Base-by-base conservation (phyloP, 2,113 vertebrate species). In the Trochalopteron elliotii region DNA sequence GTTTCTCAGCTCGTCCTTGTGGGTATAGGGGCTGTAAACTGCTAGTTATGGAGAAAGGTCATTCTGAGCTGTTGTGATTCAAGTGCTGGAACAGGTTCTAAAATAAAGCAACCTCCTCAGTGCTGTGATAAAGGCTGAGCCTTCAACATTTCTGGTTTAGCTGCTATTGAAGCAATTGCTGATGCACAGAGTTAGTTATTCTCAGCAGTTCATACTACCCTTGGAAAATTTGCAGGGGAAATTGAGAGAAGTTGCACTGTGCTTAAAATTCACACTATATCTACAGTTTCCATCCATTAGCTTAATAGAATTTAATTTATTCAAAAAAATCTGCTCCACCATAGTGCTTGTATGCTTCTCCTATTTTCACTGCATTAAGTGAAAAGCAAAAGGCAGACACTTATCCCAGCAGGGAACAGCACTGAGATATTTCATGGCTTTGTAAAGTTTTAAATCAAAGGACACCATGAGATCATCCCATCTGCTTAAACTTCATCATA, bases 401-500 rank as follows among this genome's bases (percentile, higher is more conserved):
- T 55, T 75, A 60, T 18, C 49, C 19, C 57, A 95, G 42, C 40
- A 91, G 70, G 61, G 35, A 94, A 87, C 2, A 84, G 35, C 74
- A 78, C 44, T 24, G 40, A 75, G 42, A 23, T 87, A 94, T 64
- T 91, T 87, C 82, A 78, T 24, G 33, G 47, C 35, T 92, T 87
- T 67, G 23, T 79, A 19, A 84, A 90, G 35, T 81, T 82, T 82
- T 59, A 95, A 84, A 91, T 89, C 72, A 93, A 83, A 92, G 49
- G 47, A 81, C 12, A 70, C 12, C 35, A 75, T 70, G 56, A 84
- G 64, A 93, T 78, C 56, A 89, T 67, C 39, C 65, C 81, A 71
- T 78, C 63, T 8, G 4, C 52, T 84, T 81, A 56, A 70, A 27
- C 24, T 63, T 50, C 45, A 55, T 75, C 87, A 55, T 42, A 67